phyloP scores from a whole-genome alignment of 2,113 vertebrate species.

The Halcyon senegalensis region DNA sequence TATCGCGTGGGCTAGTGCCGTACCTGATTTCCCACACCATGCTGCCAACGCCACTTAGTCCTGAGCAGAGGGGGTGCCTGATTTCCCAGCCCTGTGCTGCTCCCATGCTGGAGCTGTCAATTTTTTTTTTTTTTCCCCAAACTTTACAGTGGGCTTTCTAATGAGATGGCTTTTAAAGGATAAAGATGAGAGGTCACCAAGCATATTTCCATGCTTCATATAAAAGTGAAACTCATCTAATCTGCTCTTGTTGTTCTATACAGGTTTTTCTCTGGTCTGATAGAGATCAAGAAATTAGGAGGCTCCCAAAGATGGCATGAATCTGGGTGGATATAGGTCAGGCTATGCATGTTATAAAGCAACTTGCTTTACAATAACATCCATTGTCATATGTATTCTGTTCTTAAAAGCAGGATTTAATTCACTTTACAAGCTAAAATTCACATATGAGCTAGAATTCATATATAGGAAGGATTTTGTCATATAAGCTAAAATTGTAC shows the following conservation, averaged over 20 bases:
- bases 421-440: background rate
- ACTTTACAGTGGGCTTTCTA: background rate
- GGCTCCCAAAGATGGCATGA: background rate
- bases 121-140: too few species aligned
- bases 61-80: background rate
- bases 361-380: background rate
- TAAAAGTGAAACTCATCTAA: background rate
- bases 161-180: background rate
- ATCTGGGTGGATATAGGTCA: background rate
- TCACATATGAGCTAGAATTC: background rate
- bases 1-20: accelerated
- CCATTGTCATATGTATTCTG: background rate
- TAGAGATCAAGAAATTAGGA: background rate
- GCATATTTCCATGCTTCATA: background rate
- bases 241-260: background rate
- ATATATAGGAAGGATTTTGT: background rate
- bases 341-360: background rate
- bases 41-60: accelerated
- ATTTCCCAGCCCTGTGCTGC: accelerated
- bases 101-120: background rate
- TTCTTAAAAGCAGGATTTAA: background rate
- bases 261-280: background rate
- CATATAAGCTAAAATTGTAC: background rate
- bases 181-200: background rate
- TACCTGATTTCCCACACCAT: background rate